Evolutionary conservation across 2,797 vertebrate genomes (phyloP).

Genomic region (Buceros bicornis): DNA sequence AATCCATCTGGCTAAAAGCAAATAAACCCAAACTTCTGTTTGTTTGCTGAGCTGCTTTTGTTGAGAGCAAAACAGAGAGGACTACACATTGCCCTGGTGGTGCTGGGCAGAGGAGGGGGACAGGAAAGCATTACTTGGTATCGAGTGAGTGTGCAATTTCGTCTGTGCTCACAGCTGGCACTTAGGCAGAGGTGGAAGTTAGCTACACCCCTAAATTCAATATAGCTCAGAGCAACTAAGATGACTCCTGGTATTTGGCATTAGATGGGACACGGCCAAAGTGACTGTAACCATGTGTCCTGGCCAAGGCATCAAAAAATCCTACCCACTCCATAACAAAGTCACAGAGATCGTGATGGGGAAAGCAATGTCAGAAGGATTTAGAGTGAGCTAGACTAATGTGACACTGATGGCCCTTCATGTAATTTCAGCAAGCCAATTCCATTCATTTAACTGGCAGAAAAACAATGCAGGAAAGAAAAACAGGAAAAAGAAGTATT

Average conservation of each 20-base stretch:
- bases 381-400: not conserved
- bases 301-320: not conserved
- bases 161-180: not conserved
- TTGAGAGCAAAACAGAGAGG: not conserved
- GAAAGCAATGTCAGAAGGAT: not conserved
- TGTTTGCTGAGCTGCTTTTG: not conserved
- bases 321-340: not conserved
- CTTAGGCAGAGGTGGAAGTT: not conserved
- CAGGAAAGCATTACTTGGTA: not conserved
- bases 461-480: not conserved
- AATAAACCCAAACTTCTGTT: not conserved
- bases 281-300: not conserved
- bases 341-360: not conserved
- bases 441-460: not conserved
- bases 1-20: constrained; percentile 31
- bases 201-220: not conserved
- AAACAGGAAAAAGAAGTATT: not conserved
- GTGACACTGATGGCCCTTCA: not conserved
- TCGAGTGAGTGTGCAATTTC: not conserved
- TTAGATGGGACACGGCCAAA: not conserved
- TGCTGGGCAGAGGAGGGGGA: not conserved
- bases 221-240: not conserved
- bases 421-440: not conserved
- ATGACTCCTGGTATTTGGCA: not conserved
- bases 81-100: not conserved